These are phyloP conservation scores for Leucoma salicis DNA, from an alignment of 2,888 invertebrate genomes.

Conservation along the genomic window DNA sequence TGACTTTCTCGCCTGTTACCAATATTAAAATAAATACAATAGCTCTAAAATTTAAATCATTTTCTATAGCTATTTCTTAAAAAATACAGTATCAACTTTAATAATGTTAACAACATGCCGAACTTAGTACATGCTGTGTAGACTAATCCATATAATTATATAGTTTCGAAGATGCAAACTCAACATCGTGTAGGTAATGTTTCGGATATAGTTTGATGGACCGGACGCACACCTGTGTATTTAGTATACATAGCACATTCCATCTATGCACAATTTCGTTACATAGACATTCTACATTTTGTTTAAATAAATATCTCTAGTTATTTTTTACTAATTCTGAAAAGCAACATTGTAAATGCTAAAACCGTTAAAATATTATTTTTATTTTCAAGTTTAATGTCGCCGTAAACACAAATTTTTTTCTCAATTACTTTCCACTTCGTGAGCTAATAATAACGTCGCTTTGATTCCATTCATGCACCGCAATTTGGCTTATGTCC, in stretches of 20 bases:
- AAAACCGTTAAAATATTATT: constrained; percentile 14
- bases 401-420: constrained; percentile 32
- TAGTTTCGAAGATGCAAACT: constrained; percentile 15
- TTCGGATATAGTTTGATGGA: constrained; percentile 61
- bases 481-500: constrained; percentile 33
- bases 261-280: constrained; percentile 41
- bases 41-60: too few relatives aligned
- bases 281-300: constrained; percentile 28
- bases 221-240: constrained; percentile 78
- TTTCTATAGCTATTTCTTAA: too few relatives aligned
- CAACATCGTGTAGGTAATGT: constrained; percentile 35
- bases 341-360: constrained; percentile 13
- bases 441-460: constrained; percentile 27
- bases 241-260: constrained; percentile 54
- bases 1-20: too few relatives aligned
- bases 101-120: too few relatives aligned
- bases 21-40: too few relatives aligned
- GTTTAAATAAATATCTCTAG: constrained; percentile 13
- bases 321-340: not conserved
- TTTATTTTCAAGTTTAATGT: constrained; percentile 11
- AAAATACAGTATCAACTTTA: too few relatives aligned
- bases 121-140: too few relatives aligned
- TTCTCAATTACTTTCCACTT: constrained; percentile 34
- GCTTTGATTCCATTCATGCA: constrained; percentile 36
- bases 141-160: too few relatives aligned